phyloP scores from a whole-genome alignment of 1,140 invertebrate species.

The Heliconius congener region DNA sequence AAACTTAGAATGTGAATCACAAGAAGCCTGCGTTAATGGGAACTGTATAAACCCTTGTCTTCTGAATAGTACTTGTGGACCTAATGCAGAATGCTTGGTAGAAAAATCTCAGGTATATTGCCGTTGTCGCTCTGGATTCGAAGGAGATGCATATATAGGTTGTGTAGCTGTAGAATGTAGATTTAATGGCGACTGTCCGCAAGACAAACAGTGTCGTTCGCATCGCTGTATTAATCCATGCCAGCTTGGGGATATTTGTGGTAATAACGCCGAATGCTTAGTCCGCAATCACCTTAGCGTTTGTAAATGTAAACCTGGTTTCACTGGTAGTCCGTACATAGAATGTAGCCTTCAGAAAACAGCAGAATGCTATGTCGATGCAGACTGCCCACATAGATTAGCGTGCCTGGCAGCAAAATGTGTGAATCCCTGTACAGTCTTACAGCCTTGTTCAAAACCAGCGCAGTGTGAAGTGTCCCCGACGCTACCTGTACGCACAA shows the following conservation, averaged over 20 bases:
- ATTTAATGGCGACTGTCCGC: slow-evolving; percentile 93
- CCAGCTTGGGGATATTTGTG: slow-evolving; percentile 89
- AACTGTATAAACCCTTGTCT: slow-evolving; percentile 93
- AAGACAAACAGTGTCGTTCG: slow-evolving; percentile 91
- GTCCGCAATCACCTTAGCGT: slow-evolving; percentile 91
- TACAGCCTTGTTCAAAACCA: slow-evolving; percentile 90
- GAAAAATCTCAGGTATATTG: slow-evolving; percentile 89
- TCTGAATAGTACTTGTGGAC: slow-evolving; percentile 89
- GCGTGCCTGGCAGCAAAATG: slow-evolving; percentile 92
- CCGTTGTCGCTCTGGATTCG: slow-evolving; percentile 89
- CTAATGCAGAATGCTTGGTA: slow-evolving; percentile 91
- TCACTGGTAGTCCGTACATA: slow-evolving; percentile 90
- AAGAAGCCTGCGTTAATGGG: slow-evolving; percentile 91
- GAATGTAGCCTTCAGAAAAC: slow-evolving; percentile 87
- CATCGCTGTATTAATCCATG: slow-evolving; percentile 94
- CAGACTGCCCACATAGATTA: slow-evolving; percentile 89
- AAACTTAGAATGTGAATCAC: slow-evolving; percentile 89
- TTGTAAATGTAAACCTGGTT: slow-evolving; percentile 89
- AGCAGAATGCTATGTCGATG: slow-evolving; percentile 90
- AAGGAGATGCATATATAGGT: slow-evolving; percentile 89
- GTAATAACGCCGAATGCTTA: slow-evolving; percentile 88
- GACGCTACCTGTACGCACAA: slow-evolving; percentile 91
- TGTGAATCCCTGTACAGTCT: slow-evolving; percentile 89
- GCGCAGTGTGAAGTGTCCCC: slow-evolving; percentile 91
- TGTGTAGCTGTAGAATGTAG: slow-evolving; percentile 93